Base-by-base conservation (phyloP, 2,888 invertebrate genomes). In the Scelioninae gen. 1 region DNA sequence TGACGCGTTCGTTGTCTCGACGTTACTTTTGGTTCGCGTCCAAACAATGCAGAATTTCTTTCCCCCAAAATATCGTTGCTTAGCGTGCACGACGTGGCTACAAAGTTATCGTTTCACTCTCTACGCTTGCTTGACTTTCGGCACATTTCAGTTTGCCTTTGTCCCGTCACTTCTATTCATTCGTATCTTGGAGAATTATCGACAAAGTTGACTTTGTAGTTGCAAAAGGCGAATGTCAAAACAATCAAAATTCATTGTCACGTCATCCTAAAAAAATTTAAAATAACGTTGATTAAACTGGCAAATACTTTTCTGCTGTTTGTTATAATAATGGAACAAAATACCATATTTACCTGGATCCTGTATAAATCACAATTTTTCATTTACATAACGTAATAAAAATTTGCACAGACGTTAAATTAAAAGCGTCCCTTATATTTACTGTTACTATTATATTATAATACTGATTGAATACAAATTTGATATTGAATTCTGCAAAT, bases 31-130 rank as follows among this genome's bases (percentile, higher is more conserved):
- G 72, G 72, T 62, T 49, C 62, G 62, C 63, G 53, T 49, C 72
- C 72, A 74, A 74, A 63, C 63, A 74, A 74, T 55, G 74, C 38
- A 34, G 55, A 40, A 65, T 45, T 63, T 74, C 74, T 53, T 74
- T 63, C 29, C 63, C 74, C 55, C 23, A 65, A 40, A 74, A 74
- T 74, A 63, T 63, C 63, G 56, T 38, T 45, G 55, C 45, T 62
- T 45, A 62, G 16, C 56, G 15, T 5, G 47, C 71, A n/a, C 49
- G 49, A 38, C 49, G 49, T 29, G 10, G 38, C n/a, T 29, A 13
- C 58, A 51, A 34, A 56, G 11, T 69, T 53, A 66, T 66, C 43
- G 66, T 11, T 23, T 40, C 53, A 23, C 9, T 8, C 51, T 43
- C 53, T 40, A 53, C 29, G 31, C 49, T 16, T 9, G 15, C 11